Base-by-base conservation (phyloP, 1,140 invertebrate genomes). In the Cotesia glomerata region DNA sequence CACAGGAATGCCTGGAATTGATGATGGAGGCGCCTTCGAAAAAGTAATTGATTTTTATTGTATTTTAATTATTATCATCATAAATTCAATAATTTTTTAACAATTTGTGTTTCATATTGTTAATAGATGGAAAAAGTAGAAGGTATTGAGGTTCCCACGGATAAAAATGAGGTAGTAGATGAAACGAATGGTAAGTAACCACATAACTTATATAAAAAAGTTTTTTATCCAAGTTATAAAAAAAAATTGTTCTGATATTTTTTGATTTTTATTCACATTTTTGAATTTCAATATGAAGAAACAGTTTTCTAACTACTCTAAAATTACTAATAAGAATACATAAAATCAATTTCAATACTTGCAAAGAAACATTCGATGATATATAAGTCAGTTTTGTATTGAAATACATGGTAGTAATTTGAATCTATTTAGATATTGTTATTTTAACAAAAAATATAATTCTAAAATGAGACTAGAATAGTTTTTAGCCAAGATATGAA, bases 161-260 rank as follows among this genome's bases (percentile, higher is more conserved):
- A 79, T 13, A 74, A 80, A 34, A 76, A 80, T 64, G 64, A 77
- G 16, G 84, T 86, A 51, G 84, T 85, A 66, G 86, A 87, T 78
- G 77, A 84, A 11, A 76, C 82, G 36, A 83, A 81, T 76, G 81
- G 86, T 87, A 58, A 82, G 81, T 77, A 39, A 32, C 3, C 16
- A 8, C 51, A 65, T 61, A 45, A 63, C 4, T 64, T 54, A 32
- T 11, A 64, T 18, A 66, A 61, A 70, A 64, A 16, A 45, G 4
- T 69, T 8, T 59, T 59, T n/a, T 9, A 9, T 16, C 34, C 34
- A 64, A 64, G 26, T 9, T 34, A 9, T 26, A 34, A 63, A 63
- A 63, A 63, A 26, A 34, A 63, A 59, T 59, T 59, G 8, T 16
- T 9, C 18, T 68, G n/a, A n/a, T n/a, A n/a, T 63, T 9, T 9